These are phyloP conservation scores for Harlomillsia oculata DNA, from an alignment of 1,140 invertebrate genomes.

Conservation along the genomic window DNA sequence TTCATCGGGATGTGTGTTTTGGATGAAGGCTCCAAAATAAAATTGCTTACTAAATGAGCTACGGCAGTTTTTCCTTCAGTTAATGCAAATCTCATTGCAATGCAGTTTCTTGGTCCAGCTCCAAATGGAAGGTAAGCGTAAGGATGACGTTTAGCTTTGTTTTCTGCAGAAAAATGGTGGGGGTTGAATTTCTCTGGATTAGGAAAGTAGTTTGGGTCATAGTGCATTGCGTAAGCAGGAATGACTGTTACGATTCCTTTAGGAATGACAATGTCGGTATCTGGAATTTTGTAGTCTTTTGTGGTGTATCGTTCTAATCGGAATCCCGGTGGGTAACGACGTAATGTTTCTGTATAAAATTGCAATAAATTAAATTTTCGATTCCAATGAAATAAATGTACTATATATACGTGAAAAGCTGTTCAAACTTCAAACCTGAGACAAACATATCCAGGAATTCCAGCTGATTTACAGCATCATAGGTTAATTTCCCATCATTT, in stretches of 20 bases:
- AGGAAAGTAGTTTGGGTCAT: constrained; percentile 51
- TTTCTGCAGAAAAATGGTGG: constrained; percentile 51
- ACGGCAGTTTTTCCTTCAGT: constrained; percentile 11
- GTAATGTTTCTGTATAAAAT: background rate
- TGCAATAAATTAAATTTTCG: background rate
- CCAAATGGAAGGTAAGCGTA: constrained; percentile 65
- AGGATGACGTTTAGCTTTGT: constrained; percentile 41
- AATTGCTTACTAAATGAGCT: constrained; percentile 1
- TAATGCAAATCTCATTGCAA: constrained; percentile 32
- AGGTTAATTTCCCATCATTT: constrained; percentile 35
- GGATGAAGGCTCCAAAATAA: background rate
- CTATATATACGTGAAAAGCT: background rate
- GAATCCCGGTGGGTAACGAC: constrained; percentile 47
- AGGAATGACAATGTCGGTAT: constrained; percentile 32
- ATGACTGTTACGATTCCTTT: constrained; percentile 41
- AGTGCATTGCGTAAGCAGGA: constrained; percentile 51
- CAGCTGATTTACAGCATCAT: constrained; percentile 34
- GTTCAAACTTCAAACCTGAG: background rate
- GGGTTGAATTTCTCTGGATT: constrained; percentile 59
- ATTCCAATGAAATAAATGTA: background rate
- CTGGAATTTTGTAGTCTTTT: constrained; percentile 45
- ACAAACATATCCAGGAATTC: constrained; percentile 38
- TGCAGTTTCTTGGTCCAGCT: constrained; percentile 53
- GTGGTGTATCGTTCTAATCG: constrained; percentile 45
- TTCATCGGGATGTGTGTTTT: constrained; percentile 14